These are phyloP conservation scores for Thera obeliscata DNA, from an alignment of 2,888 invertebrate genomes.

Conservation along the genomic window DNA sequence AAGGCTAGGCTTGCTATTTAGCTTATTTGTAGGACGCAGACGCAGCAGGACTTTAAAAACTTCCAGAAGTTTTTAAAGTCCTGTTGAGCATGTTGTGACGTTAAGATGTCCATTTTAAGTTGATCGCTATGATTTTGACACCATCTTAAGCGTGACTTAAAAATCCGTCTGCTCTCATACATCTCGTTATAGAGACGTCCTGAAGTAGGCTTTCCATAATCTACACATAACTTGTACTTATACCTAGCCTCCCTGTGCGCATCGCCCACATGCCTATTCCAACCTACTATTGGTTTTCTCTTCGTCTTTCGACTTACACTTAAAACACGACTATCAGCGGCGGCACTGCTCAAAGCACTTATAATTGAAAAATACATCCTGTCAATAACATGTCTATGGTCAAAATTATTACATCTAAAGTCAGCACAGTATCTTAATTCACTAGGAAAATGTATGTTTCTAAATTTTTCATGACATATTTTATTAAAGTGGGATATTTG, in stretches of 20 bases:
- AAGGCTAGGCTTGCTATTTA: slow-evolving; percentile 1
- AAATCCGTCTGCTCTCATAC: background rate
- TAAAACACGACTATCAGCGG: background rate
- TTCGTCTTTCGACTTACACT: no score
- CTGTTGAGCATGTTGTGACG: background rate
- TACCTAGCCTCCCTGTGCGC: background rate
- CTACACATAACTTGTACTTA: background rate
- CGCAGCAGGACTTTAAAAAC: no score
- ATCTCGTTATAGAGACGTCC: background rate
- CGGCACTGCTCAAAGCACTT: background rate
- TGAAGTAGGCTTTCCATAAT: background rate
- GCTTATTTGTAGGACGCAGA: background rate
- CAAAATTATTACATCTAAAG: no score
- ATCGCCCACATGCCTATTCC: no score
- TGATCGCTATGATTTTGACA: no score
- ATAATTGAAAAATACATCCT: background rate
- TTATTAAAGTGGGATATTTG: no score
- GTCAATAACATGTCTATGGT: background rate
- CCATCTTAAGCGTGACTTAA: background rate
- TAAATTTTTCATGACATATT: no score
- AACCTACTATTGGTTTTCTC: no score
- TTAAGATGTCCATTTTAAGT: no score
- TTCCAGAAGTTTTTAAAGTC: background rate
- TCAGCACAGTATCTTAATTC: no score
- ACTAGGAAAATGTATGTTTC: no score